Evolutionary conservation across 2,797 vertebrate species (phyloP).

Genomic region (Peromyscus eremicus): DNA sequence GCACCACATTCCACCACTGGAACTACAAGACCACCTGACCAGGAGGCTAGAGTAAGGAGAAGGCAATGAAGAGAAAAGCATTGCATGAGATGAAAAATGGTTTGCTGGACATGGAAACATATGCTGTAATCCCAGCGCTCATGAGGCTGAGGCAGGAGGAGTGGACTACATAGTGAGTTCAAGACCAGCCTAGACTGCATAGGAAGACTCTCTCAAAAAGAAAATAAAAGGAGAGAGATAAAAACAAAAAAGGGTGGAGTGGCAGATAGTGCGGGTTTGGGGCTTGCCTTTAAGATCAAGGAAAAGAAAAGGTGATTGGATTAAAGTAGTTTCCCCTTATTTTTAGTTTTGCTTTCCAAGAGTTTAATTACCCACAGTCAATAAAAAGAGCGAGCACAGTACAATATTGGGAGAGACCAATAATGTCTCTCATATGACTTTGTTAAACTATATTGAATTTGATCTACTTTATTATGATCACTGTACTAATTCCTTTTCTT

Average conservation of each 20-base stretch:
- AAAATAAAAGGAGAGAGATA: background rate
- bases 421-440: background rate
- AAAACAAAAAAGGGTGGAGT: background rate
- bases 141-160: background rate
- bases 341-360: background rate
- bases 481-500: background rate
- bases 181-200: background rate
- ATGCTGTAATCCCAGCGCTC: background rate
- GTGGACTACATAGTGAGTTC: background rate
- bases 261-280: background rate
- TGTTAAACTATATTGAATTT: background rate
- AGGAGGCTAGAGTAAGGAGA: background rate
- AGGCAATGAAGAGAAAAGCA: background rate
- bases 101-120: background rate
- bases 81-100: background rate
- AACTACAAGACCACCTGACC: slow-evolving; percentile 8
- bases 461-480: background rate
- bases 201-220: background rate
- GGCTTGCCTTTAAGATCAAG: slow-evolving; percentile 12
- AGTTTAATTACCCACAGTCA: background rate
- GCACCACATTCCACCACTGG: background rate
- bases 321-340: background rate
- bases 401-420: background rate
- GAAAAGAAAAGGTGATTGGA: background rate
- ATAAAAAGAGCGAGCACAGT: background rate